Evolutionary conservation across 2,113 vertebrate species (phyloP).

Genomic region (Mormyrus iriodes): DNA sequence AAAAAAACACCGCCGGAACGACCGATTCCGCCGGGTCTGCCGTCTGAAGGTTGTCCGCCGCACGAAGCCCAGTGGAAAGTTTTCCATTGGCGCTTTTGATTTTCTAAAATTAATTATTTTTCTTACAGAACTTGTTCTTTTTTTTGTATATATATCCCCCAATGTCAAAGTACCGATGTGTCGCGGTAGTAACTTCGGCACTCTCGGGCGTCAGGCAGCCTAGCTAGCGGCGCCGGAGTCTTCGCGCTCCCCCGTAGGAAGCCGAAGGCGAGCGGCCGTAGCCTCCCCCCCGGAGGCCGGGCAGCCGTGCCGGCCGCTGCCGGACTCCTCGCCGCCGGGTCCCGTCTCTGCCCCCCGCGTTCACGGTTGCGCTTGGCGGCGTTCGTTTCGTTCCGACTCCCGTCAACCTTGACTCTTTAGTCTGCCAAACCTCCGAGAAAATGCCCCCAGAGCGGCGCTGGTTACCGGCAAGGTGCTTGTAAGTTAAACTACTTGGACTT

Average conservation of each 20-base stretch:
- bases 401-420: background rate
- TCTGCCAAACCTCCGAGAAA: background rate
- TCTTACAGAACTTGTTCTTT: background rate
- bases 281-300: background rate
- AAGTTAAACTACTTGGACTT: background rate
- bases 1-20: background rate
- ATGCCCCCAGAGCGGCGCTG: background rate
- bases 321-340: background rate
- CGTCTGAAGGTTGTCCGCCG: background rate
- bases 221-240: background rate
- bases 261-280: background rate
- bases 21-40: background rate
- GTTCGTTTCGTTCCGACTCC: background rate
- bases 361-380: background rate
- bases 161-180: background rate
- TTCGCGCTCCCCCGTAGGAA: background rate
- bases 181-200: background rate
- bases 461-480: too few relatives aligned
- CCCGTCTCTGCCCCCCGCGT: background rate
- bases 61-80: background rate
- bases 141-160: background rate
- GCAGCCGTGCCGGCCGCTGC: background rate
- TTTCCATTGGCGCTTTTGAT: background rate
- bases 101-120: too few relatives aligned
- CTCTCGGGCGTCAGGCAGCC: background rate